Evolutionary conservation across 2,113 vertebrate species (phyloP), one percentile per base, ranked within the genome.

Genomic region (Urocitellus parryii): DNA sequence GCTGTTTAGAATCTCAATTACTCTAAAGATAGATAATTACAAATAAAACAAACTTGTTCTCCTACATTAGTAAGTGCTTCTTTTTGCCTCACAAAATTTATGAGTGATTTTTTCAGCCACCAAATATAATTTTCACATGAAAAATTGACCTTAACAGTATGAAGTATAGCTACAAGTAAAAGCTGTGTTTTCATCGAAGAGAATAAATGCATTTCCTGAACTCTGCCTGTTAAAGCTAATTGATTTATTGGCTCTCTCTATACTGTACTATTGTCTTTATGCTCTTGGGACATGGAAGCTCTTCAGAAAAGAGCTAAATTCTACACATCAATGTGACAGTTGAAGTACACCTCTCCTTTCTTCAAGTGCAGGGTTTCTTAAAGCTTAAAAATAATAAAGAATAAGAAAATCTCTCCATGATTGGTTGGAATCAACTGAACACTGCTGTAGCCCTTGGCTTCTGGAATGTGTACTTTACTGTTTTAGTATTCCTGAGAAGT

Each of bases 181-280:
- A 98, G 97, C 96, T 98, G 84, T 98, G 97, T 98, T 99, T 99
- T 98, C 98, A 98, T 98, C 95, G 92, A 98, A 97, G 96, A 98
- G 98, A 98, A 99, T 99, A 98, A 99, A 99, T 99, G 97, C 98
- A 99, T 98, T 99, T 98, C 98, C 98, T 99, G 99, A 99, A 98
- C 95, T 79, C 97, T 84, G 96, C 98, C 98, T 99, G 98, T 99
- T 99, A 98, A 98, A 99, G 97, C 98, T 98, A 98, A 99, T 99
- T 99, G 99, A 99, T 99, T 99, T 99, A 99, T 99, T 99, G 99
- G 98, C 98, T 99, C 98, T 98, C 98, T 96, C 97, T 98, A 98
- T 95, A 98, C 99, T 99, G 98, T 98, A 98, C 98, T 99, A 99
- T 99, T 99, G 99, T 99, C 99, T 99, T 98, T 98, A 96, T 97